Percentiles rank a stretch among this genome's conserved stretches.
phyloP scores from a whole-genome alignment of 2,113 vertebrate species.

The Solea senegalensis region DNA sequence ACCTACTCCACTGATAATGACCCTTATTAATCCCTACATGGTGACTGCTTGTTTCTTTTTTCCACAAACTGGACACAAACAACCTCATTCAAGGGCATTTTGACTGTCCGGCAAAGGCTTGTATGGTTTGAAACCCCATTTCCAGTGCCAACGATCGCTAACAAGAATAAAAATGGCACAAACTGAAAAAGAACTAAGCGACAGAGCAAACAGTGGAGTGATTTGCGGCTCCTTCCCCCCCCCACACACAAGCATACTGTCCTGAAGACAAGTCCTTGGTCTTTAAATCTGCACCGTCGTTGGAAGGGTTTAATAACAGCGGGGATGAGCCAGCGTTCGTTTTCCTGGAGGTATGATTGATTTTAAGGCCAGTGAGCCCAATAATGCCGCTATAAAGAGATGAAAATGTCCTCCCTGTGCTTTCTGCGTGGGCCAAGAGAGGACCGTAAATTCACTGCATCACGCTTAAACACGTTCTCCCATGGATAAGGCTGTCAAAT shows the following conservation, averaged over 20 bases:
- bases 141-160: not conserved
- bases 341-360: not conserved
- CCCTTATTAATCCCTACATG: constrained; percentile 19
- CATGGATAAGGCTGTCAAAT: not conserved
- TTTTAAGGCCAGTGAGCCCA: not conserved
- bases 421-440: not conserved
- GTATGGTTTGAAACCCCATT: too few species aligned
- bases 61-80: not conserved
- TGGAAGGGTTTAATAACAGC: not conserved
- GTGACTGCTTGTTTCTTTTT: not conserved
- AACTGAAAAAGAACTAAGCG: not conserved
- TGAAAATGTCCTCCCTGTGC: not conserved
- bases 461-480: not conserved
- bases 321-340: not conserved
- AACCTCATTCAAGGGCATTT: not conserved
- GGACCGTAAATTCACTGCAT: not conserved
- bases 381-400: not conserved
- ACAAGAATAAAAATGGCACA: not conserved
- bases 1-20: constrained; percentile 12
- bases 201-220: not conserved
- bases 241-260: too few species aligned
- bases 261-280: not conserved
- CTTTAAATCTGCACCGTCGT: not conserved
- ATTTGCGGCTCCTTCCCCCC: not conserved
- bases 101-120: too few species aligned